These are phyloP conservation scores for Gadus chalcogrammus DNA, from an alignment of 2,113 vertebrate species.

Conservation along the genomic window DNA sequence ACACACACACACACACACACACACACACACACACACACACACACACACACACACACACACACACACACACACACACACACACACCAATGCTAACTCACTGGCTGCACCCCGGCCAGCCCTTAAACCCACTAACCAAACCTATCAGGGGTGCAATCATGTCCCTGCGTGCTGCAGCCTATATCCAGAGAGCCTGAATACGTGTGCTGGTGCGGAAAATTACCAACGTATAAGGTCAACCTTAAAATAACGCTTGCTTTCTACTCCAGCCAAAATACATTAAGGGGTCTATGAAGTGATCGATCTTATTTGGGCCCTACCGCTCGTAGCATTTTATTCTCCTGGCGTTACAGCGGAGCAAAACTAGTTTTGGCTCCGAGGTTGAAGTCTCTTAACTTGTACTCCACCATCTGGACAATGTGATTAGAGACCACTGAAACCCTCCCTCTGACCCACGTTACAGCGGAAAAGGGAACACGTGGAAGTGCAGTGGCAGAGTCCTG, in stretches of 20 bases:
- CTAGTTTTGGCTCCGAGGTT: too few relatives aligned
- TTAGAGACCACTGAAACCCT: too few relatives aligned
- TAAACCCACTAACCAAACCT: constrained; percentile 42
- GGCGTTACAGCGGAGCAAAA: neutral
- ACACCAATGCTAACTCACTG: constrained; percentile 35
- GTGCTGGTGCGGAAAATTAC: constrained; percentile 12
- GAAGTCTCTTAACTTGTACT: too few relatives aligned
- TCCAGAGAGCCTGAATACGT: constrained; percentile 24
- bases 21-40: too few relatives aligned
- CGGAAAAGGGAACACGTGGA: too few relatives aligned
- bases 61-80: too few relatives aligned
- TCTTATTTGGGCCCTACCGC: neutral
- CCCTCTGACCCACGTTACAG: too few relatives aligned
- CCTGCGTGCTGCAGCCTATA: constrained; percentile 42
- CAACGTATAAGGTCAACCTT: constrained; percentile 14
- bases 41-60: too few relatives aligned
- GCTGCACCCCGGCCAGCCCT: constrained; percentile 43
- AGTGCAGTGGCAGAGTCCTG: too few relatives aligned
- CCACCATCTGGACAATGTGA: too few relatives aligned
- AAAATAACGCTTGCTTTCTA: neutral
- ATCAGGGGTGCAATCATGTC: constrained; percentile 52
- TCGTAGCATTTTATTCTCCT: neutral
- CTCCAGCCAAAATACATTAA: neutral
- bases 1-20: too few relatives aligned
- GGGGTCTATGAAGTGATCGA: constrained; percentile 7